These are phyloP conservation scores for Phaetusa simplex DNA, from an alignment of 2,113 vertebrate species.

Conservation along the genomic window DNA sequence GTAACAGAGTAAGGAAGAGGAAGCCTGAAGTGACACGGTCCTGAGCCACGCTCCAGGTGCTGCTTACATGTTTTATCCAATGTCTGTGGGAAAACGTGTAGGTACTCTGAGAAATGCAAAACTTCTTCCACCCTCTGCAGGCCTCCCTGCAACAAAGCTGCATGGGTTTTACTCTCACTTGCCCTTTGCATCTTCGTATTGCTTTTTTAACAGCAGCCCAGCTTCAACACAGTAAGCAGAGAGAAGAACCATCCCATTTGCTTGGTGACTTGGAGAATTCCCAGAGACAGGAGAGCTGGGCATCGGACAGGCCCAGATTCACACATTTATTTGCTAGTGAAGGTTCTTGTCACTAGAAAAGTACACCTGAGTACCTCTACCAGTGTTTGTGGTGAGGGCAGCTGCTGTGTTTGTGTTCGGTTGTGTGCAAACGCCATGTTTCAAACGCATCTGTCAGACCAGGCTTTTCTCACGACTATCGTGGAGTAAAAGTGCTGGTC, in stretches of 20 bases:
- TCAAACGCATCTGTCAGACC: not conserved
- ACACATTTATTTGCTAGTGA: not conserved
- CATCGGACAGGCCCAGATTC: fast-evolving
- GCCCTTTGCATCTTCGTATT: not conserved
- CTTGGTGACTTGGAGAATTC: not conserved
- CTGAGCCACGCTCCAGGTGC: not conserved
- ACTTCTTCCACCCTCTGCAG: not conserved
- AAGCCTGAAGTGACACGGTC: not conserved
- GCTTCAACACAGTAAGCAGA: not conserved
- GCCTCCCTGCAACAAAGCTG: not conserved
- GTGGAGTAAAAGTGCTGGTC: not conserved
- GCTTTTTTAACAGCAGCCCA: not conserved
- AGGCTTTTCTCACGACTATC: not conserved
- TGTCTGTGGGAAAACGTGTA: not conserved
- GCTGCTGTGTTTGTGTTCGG: not conserved
- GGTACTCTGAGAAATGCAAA: not conserved
- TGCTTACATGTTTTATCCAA: not conserved
- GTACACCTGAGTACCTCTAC: not conserved
- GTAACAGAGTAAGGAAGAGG: not conserved
- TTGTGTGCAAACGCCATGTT: fast-evolving
- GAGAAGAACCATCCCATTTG: not conserved
- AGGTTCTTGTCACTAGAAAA: not conserved
- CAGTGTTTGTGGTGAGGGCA: not conserved
- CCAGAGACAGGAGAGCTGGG: not conserved
- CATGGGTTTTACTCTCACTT: not conserved